These are phyloP conservation scores for Stomorhina lunata DNA, from an alignment of 2,888 invertebrate genomes.

Conservation along the genomic window DNA sequence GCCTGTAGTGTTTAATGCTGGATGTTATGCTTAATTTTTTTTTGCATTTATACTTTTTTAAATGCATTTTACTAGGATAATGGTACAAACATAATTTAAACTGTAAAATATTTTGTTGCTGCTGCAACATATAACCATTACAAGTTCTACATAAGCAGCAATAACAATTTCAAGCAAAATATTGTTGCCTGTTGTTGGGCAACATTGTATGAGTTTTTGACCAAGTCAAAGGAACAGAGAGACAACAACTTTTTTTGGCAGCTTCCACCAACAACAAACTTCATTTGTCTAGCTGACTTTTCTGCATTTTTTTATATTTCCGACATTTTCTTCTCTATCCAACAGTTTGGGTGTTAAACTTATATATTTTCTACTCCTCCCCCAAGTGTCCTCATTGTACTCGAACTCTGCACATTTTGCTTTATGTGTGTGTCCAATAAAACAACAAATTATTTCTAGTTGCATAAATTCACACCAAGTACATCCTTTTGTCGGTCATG, in stretches of 20 bases:
- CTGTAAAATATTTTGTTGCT: conserved; percentile 28
- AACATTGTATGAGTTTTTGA: conserved; percentile 28
- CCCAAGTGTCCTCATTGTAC: not conserved
- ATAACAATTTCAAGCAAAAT: conserved; percentile 30
- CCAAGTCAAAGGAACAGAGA: conserved; percentile 19
- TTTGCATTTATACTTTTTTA: not conserved
- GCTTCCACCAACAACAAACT: not conserved
- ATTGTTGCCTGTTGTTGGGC: conserved; percentile 68
- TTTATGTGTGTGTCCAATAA: conserved; percentile 27
- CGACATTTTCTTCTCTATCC: conserved; percentile 30
- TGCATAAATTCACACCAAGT: conserved; percentile 60
- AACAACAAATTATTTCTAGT: conserved; percentile 58
- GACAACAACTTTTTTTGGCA: not conserved
- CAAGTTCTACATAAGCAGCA: conserved; percentile 17
- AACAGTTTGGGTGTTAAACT: not conserved
- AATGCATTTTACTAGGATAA: conserved; percentile 43
- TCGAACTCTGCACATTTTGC: not conserved
- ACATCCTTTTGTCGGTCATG: conserved; percentile 47
- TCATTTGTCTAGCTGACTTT: conserved; percentile 2
- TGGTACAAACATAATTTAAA: conserved; percentile 43
- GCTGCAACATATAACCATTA: conserved; percentile 38
- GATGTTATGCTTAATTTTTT: not conserved
- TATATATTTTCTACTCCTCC: not conserved
- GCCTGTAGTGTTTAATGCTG: conserved; percentile 40
- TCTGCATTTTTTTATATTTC: not conserved